These are phyloP conservation scores for Octodonta nipae DNA, from an alignment of 2,888 invertebrate genomes.

Conservation along the genomic window DNA sequence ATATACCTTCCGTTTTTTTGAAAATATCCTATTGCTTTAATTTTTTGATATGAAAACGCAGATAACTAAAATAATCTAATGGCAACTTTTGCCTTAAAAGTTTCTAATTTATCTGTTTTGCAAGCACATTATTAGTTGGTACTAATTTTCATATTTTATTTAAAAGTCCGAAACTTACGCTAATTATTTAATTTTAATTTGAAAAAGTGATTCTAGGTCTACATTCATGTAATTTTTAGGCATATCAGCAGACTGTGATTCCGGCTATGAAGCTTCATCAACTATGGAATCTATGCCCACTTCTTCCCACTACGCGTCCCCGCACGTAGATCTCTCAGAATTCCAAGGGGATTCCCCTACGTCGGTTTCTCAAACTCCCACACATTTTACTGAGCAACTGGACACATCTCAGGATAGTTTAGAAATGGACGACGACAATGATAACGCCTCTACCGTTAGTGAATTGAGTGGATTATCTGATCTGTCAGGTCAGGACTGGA, in stretches of 20 bases:
- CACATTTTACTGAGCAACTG: conserved; percentile 18
- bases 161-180: no score
- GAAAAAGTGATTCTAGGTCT: background rate
- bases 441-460: conserved; percentile 39
- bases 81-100: no score
- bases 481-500: conserved; percentile 56
- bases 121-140: no score
- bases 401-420: conserved; percentile 29
- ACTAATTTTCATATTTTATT: no score
- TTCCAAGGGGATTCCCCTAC: conserved; percentile 22
- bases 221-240: conserved; percentile 17
- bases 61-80: no score
- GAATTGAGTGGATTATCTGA: conserved; percentile 50
- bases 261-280: conserved; percentile 31
- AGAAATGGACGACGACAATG: conserved; percentile 19
- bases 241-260: conserved; percentile 29
- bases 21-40: no score
- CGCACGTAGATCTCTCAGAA: conserved; percentile 17
- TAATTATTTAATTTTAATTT: conserved; percentile 3
- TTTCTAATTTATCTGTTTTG: no score
- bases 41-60: no score
- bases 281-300: conserved; percentile 24
- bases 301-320: conserved; percentile 21
- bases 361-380: conserved; percentile 19
- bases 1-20: no score